These are phyloP conservation scores for Hyppa rectilinea DNA, from an alignment of 2,888 invertebrate genomes.

Conservation along the genomic window DNA sequence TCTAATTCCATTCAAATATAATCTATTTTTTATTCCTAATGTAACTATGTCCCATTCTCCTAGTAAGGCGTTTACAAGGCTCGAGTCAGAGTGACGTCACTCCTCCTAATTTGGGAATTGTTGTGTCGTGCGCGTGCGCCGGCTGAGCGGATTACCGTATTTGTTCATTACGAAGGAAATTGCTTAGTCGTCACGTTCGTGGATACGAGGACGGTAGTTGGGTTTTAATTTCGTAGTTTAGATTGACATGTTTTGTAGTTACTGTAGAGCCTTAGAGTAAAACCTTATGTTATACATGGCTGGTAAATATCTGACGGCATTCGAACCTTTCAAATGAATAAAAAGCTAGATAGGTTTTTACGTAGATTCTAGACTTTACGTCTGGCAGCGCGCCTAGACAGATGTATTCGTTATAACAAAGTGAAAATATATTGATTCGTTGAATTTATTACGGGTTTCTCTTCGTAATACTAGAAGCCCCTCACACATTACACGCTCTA, in stretches of 20 bases:
- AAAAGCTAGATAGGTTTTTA: no score
- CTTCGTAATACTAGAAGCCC: no score
- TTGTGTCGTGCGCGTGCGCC: slow-evolving; percentile 44
- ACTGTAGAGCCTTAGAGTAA: no score
- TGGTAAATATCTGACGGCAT: no score
- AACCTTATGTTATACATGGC: no score
- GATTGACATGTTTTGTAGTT: not conserved
- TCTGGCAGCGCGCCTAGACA: no score
- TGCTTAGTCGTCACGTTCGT: slow-evolving; percentile 37
- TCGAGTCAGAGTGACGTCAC: slow-evolving; percentile 64
- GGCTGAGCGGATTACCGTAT: slow-evolving; percentile 62
- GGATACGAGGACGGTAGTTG: slow-evolving; percentile 26
- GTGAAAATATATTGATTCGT: no score
- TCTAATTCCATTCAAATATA: slow-evolving; percentile 1
- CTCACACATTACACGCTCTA: no score
- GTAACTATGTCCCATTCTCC: slow-evolving; percentile 22
- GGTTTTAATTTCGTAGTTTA: slow-evolving; percentile 4
- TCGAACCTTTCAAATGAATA: no score
- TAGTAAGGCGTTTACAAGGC: slow-evolving; percentile 35
- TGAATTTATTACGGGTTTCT: no score
- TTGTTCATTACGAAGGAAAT: slow-evolving; percentile 67
- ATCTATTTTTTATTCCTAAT: slow-evolving; percentile 4
- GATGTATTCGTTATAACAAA: no score
- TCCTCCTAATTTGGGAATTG: slow-evolving; percentile 60
- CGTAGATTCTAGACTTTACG: no score